Evolutionary conservation across 2,113 vertebrate genomes (phyloP).

Genomic region (Brevimyrus niger): DNA sequence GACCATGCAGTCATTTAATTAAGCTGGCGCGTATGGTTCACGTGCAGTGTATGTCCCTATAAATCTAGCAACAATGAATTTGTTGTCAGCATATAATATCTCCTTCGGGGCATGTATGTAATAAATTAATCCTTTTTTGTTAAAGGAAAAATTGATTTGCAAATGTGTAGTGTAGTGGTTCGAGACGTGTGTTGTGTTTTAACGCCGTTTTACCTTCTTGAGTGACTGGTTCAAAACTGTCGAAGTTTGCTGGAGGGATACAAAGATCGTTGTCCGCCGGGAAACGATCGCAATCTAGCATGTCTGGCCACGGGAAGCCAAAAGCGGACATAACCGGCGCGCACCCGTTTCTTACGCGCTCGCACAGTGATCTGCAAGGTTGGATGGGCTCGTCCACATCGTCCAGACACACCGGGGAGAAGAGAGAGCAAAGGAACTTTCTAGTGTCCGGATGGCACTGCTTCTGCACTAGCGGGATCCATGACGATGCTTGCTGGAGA

Average conservation of each 20-base stretch:
- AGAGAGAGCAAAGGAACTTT: constrained; percentile 96
- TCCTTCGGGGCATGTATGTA: background rate
- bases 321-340: constrained; percentile 94
- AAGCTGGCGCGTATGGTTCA: background rate
- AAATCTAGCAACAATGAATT: background rate
- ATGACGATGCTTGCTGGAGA: constrained; percentile 88
- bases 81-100: background rate
- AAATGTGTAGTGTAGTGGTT: background rate
- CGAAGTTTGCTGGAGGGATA: constrained; percentile 78
- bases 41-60: background rate
- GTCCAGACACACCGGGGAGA: constrained; percentile 89
- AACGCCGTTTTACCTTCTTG: constrained; percentile 67
- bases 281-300: constrained; percentile 88
- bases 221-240: constrained; percentile 70
- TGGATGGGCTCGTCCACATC: constrained; percentile 90
- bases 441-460: constrained; percentile 94
- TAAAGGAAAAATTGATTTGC: background rate
- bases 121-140: background rate
- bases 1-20: background rate
- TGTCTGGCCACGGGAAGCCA: constrained; percentile 94
- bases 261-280: constrained; percentile 91
- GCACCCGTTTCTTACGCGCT: constrained; percentile 82
- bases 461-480: constrained; percentile 95
- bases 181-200: background rate
- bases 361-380: constrained; percentile 89